Base-by-base conservation (phyloP, 2,888 invertebrate species). In the Harpalus rubripes region DNA sequence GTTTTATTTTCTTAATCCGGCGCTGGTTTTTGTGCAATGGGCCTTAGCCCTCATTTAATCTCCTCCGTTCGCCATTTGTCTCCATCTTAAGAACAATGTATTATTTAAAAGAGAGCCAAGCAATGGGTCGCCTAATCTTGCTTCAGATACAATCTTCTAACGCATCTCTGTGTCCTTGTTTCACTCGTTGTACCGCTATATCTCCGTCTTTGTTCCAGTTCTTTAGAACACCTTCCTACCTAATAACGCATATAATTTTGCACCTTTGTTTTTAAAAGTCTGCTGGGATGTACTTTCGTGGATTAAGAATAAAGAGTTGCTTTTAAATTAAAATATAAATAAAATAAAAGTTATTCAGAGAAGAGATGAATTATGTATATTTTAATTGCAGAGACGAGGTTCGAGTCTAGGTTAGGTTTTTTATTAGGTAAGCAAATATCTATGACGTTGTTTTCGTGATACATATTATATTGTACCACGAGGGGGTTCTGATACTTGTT, bases 31-130 rank as follows among this genome's bases (percentile, higher is more conserved):
- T 68, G 72, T 74, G 72, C 72, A 44, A 52, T 44, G 72, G 41
- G 26, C 78, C 26, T 15, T 44, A 8, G 44, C 26, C 59, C 80
- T 80, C 87, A 81, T 87, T 90, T 90, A 90, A 90, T 90, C 90
- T 90, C 68, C 89, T 89, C 90, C 88, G 89, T 87, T 89, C 90
- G 90, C 90, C 91, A 91, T 91, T 91, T 91, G 90, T 91, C 91
- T 91, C 91, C 91, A 91, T 91, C 91, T 90, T 88, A 88, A 89
- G 89, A 89, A 90, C 90, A 90, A 91, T 91, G 90, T 90, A 91
- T 91, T 91, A 91, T 91, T 91, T 91, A 91, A 90, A 90, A 85
- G 84, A 78, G 84, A 84, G 84, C 65, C 58, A 68, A 78, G 85
- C 85, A 85, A 85, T 85, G 85, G 85, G 72, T 80, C 65, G 85